Percentiles rank a stretch among this genome's conserved stretches.
phyloP scores from a whole-genome alignment of 2,797 vertebrate species.

The Scolopax rusticola region DNA sequence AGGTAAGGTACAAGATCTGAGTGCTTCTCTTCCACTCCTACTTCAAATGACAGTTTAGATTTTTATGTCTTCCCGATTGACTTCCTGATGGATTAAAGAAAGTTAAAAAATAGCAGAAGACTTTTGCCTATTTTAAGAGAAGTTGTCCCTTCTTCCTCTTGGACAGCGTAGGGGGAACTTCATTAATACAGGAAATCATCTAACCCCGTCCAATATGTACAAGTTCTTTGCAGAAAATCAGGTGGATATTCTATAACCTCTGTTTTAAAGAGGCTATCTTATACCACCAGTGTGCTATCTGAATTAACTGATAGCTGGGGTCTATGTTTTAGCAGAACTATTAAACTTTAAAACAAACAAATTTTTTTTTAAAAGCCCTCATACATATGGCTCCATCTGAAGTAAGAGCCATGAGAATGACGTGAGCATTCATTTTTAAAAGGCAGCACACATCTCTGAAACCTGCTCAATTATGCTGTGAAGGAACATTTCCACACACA shows the following conservation, averaged over 20 bases:
- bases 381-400: neutral
- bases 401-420: neutral
- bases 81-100: neutral
- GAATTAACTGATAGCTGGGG: conserved; percentile 3
- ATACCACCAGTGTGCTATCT: conserved; percentile 4
- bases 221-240: neutral
- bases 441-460: conserved; percentile 22
- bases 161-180: neutral
- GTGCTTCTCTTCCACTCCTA: neutral
- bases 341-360: neutral
- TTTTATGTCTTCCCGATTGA: neutral
- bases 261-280: neutral
- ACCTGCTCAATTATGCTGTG: neutral
- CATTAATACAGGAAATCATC: neutral
- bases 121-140: neutral
- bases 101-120: neutral
- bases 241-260: neutral
- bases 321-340: neutral
- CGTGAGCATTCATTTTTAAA: neutral
- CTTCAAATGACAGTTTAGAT: neutral
- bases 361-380: neutral
- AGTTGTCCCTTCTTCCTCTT: neutral
- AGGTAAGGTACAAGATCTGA: neutral
- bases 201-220: neutral
- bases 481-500: conserved; percentile 8